Percentiles rank a stretch among this genome's conserved stretches.
phyloP scores from a whole-genome alignment of 1,140 invertebrate species.

The Cotesia typhae region DNA sequence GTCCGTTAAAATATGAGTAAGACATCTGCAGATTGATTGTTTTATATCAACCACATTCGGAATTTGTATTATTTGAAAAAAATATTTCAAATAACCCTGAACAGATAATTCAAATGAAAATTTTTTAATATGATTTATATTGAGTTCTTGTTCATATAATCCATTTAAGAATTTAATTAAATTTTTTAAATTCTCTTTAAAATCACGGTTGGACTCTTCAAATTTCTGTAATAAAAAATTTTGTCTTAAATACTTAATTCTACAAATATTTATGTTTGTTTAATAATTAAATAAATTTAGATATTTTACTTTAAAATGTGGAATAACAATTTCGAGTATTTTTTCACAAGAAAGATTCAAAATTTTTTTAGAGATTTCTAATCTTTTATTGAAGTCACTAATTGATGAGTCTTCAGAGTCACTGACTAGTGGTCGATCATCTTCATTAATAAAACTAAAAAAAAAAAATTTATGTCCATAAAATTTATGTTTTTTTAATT shows the following conservation, averaged over 20 bases:
- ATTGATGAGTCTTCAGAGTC: no score
- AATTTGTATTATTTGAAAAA: not conserved
- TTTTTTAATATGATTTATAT: not conserved
- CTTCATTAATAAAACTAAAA: not conserved
- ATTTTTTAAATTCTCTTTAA: not conserved
- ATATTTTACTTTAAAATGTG: conserved; percentile 3
- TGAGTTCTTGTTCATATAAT: not conserved
- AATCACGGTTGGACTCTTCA: not conserved
- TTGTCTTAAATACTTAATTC: not conserved
- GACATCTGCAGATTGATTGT: not conserved
- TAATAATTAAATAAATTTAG: not conserved
- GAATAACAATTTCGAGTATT: conserved; percentile 7
- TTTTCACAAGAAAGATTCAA: not conserved
- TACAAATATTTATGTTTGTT: no score
- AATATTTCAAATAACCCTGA: conserved; percentile 6
- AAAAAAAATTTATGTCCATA: not conserved
- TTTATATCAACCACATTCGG: not conserved
- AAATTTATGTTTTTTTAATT: not conserved
- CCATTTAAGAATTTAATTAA: conserved; percentile 3
- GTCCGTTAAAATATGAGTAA: not conserved
- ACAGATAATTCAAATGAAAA: not conserved
- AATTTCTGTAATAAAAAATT: not conserved
- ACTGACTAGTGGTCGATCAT: no score
- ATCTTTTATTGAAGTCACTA: not conserved
- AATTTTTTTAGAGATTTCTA: not conserved